Evolutionary conservation across 2,888 invertebrate genomes (phyloP), one percentile per base, ranked within the genome.

Genomic region (Dasysyrphus tricinctus): DNA sequence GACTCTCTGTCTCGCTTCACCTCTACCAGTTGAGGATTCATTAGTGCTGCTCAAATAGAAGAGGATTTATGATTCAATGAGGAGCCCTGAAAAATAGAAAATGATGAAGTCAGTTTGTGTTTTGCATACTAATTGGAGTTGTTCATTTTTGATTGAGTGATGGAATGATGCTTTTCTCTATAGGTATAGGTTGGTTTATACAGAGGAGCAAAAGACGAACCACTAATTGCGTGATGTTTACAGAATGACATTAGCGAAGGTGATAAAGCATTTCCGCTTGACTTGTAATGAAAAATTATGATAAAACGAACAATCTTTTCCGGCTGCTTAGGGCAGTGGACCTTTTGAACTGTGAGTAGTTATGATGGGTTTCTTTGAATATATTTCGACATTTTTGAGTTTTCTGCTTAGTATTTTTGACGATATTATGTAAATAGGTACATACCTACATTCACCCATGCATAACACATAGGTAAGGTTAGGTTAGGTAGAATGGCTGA

Each of bases 21-120:
- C 39, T 39, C 59, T 56, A 78, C 49, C 57, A 63, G 72, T 80
- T 80, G 63, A 73, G 67, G 85, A 78, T 74, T 85, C 77, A 85
- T 85, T 80, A 85, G 85, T 70, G 69, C 73, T 70, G 67, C 80
- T 85, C 80, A 77, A 85, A 85, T 80, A 69, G 77, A 63, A 47
- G 63, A 47, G 69, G 73, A 77, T 74, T 80, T 80, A 85, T 80
- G 80, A 85, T 85, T 85, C 77, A 80, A 80, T 70, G 73, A 65
- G 51, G 69, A 61, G 74, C 49, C 16, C 59, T 75, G 67, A 77
- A 84, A 74, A 75, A 44, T 57, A 12, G 69, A 74, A 69, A 74
- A 78, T 70, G 51, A 80, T 80, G 73, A 80, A 51, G 57, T 70
- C 56, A 42, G 77, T 65, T 72, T 59, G 80, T 72, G 59, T 56